These are phyloP conservation scores for Meteorus cinctellus DNA, from an alignment of 2,888 invertebrate species.

Conservation along the genomic window DNA sequence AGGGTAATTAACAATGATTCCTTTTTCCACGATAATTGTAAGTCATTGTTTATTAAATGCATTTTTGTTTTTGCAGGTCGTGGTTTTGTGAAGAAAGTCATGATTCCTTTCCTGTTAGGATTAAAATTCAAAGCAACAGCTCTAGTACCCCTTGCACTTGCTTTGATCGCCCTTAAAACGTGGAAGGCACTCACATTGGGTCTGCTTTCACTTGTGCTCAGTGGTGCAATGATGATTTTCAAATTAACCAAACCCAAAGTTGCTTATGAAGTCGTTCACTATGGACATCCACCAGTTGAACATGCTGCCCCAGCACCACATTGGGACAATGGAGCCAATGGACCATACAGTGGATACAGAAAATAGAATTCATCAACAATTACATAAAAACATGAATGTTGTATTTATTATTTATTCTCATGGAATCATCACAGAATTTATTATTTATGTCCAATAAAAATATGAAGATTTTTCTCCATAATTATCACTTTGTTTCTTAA, in stretches of 20 bases:
- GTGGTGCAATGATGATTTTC: conserved; percentile 90
- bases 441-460: conserved; percentile 62
- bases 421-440: conserved; percentile 48
- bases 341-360: conserved; percentile 70
- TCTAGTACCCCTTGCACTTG: conserved; percentile 86
- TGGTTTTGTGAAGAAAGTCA: conserved; percentile 87
- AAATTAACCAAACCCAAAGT: conserved; percentile 91
- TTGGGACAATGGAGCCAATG: conserved; percentile 69
- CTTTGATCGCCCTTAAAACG: conserved; percentile 89
- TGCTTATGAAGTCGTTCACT: conserved; percentile 91
- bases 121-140: conserved; percentile 91
- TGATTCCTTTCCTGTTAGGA: conserved; percentile 89
- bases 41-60: neutral
- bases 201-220: conserved; percentile 87
- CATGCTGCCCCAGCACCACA: conserved; percentile 75
- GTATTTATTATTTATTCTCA: conserved; percentile 62
- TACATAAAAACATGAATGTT: conserved; percentile 43
- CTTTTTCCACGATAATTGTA: neutral
- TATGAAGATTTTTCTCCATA: conserved; percentile 53
- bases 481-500: conserved; percentile 15
- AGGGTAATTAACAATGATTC: conserved; percentile 60
- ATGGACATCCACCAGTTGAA: conserved; percentile 82
- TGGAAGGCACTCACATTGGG: conserved; percentile 93
- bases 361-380: conserved; percentile 56
- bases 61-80: conserved; percentile 77